phyloP scores from a whole-genome alignment of 2,888 invertebrate genomes.

The Callinectes sapidus region DNA sequence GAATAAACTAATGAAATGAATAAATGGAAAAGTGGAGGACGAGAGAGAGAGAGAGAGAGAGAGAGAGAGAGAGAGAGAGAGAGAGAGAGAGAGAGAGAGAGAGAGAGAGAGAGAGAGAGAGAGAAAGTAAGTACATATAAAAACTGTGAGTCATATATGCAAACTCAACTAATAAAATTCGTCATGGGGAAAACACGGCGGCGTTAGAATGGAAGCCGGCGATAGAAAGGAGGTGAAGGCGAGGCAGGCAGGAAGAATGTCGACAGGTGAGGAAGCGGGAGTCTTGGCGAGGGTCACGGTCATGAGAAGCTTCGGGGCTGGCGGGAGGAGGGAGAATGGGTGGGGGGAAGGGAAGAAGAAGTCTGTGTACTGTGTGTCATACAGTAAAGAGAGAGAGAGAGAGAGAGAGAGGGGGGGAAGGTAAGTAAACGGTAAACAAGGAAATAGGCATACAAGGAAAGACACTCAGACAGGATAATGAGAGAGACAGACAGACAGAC shows the following conservation, averaged over 20 bases:
- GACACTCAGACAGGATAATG: not conserved
- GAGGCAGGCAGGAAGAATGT: not conserved
- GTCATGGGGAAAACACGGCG: not conserved
- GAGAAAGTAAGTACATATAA: no score
- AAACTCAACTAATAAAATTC: not conserved
- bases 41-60: constrained; percentile 21
- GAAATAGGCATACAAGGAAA: not conserved
- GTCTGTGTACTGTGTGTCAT: not conserved
- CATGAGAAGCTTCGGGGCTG: not conserved
- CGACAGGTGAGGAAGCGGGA: not conserved
- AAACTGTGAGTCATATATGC: not conserved
- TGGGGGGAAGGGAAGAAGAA: not conserved
- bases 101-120: not conserved
- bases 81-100: constrained; percentile 37
- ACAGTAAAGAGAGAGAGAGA: not conserved
- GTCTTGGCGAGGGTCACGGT: not conserved
- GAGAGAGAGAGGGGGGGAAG: not conserved
- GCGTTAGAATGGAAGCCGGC: not conserved
- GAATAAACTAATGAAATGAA: not conserved
- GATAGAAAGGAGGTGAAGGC: not conserved
- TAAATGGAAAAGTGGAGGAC: not conserved
- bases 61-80: constrained; percentile 37
- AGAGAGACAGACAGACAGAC: not conserved
- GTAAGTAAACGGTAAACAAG: not conserved
- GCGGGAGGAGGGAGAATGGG: not conserved